Conservation (phyloP, 2,797 vertebrate genomes). For the Catharus ustulatus region DNA sequence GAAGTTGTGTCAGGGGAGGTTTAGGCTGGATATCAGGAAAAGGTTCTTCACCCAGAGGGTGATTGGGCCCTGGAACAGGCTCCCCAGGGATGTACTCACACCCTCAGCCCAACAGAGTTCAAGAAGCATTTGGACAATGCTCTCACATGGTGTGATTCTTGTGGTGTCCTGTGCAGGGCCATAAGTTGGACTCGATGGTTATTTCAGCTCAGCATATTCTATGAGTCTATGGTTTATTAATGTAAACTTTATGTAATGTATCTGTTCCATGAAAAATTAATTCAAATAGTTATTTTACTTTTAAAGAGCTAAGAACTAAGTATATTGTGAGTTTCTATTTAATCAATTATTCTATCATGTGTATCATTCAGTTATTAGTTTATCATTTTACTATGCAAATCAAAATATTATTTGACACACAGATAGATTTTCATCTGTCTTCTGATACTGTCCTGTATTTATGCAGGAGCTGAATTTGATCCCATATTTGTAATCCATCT, state of each 20-base stretch:
- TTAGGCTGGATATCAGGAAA: neutral
- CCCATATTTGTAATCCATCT: neutral
- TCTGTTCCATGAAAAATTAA: neutral
- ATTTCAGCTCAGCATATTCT: neutral
- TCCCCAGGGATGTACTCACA: neutral
- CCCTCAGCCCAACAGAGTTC: no score
- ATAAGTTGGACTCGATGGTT: rapidly evolving
- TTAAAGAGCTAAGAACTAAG: neutral
- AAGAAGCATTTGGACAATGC: neutral
- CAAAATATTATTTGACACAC: neutral
- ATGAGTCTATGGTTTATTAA: neutral
- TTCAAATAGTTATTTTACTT: neutral
- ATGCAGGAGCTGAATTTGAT: neutral
- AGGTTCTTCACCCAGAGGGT: neutral
- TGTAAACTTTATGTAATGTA: neutral
- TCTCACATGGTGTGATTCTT: neutral
- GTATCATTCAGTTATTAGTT: neutral
- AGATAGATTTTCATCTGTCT: neutral
- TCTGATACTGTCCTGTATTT: neutral
- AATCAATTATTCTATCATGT: neutral
- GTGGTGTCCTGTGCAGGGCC: neutral
- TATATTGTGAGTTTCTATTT: neutral
- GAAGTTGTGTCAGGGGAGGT: neutral
- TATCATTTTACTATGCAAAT: neutral
- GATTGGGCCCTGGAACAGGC: neutral